A percentile compares a stretch with the other conserved stretches of the same genome.
Conservation (phyloP, 64 coral and sea anemone genomes). For the Dendrophyllia cribrosa region DNA sequence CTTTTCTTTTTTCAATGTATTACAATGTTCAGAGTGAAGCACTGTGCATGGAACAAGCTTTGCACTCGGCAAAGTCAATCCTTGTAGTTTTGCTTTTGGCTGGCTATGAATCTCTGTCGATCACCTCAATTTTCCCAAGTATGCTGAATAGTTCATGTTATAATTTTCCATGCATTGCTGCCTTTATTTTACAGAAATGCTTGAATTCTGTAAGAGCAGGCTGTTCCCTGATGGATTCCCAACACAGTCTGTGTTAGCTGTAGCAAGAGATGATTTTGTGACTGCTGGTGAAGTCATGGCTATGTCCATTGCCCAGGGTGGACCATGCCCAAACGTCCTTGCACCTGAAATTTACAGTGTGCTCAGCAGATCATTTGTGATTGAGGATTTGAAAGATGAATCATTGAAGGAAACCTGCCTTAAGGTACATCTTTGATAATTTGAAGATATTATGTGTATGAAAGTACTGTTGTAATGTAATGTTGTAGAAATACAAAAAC, state of each 20-base stretch:
- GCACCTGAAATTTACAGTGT: conserved; percentile 50
- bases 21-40: too few relatives aligned
- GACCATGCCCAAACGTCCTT: conserved; percentile 61
- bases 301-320: conserved; percentile 62
- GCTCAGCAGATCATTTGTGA: conserved; percentile 43
- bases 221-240: conserved; percentile 37
- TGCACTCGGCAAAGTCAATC: too few relatives aligned
- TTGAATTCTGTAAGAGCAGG: not conserved
- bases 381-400: conserved; percentile 61
- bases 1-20: too few relatives aligned
- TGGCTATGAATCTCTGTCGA: too few relatives aligned
- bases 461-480: too few relatives aligned
- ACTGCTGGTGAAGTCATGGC: conserved; percentile 66
- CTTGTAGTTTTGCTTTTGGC: too few relatives aligned
- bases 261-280: conserved; percentile 48
- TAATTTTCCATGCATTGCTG: not conserved
- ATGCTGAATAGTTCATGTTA: too few relatives aligned
- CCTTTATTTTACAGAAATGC: conserved; percentile 47
- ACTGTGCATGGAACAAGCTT: too few relatives aligned
- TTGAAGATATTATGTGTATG: not conserved
- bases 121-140: too few relatives aligned
- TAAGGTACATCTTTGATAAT: conserved; percentile 46
- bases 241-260: conserved; percentile 22
- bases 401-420: conserved; percentile 55
- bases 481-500: not conserved